Evolutionary conservation across 2,888 invertebrate genomes (phyloP).

Genomic region (Drosophila merina): DNA sequence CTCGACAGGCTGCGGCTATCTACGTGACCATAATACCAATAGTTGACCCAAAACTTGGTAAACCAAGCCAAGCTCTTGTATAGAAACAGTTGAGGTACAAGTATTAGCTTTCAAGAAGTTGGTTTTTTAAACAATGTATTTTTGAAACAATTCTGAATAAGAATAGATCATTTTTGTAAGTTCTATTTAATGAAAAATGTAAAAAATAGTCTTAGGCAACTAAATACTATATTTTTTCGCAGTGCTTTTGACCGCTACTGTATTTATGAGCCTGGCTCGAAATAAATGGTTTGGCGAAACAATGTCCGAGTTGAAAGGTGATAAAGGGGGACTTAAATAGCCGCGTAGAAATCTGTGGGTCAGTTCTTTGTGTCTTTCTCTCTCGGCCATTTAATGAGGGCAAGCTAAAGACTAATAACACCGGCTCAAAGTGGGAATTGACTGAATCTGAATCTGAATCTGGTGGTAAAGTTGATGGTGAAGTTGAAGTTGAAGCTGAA

Average conservation of each 20-base stretch:
- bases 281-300: constrained; percentile 15
- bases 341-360: constrained; percentile 35
- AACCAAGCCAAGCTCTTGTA: constrained; percentile 14
- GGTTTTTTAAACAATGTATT: background rate
- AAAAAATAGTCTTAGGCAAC: no score
- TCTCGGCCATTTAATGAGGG: constrained; percentile 43
- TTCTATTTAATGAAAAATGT: no score
- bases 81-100: constrained; percentile 18
- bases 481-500: constrained; percentile 1
- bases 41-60: constrained; percentile 68
- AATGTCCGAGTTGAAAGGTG: constrained; percentile 24
- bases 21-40: constrained; percentile 80
- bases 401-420: constrained; percentile 35
- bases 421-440: constrained; percentile 9
- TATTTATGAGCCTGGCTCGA: constrained; percentile 13
- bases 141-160: no score
- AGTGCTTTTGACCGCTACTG: background rate
- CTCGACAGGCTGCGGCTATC: constrained; percentile 57
- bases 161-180: no score
- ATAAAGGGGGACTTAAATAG: constrained; percentile 36
- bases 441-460: constrained; percentile 2
- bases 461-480: constrained; percentile 1
- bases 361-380: constrained; percentile 28
- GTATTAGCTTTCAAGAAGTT: constrained; percentile 27
- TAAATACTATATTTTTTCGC: no score